Base-by-base conservation (phyloP, 2,113 vertebrate genomes). In the Verasper variegatus region DNA sequence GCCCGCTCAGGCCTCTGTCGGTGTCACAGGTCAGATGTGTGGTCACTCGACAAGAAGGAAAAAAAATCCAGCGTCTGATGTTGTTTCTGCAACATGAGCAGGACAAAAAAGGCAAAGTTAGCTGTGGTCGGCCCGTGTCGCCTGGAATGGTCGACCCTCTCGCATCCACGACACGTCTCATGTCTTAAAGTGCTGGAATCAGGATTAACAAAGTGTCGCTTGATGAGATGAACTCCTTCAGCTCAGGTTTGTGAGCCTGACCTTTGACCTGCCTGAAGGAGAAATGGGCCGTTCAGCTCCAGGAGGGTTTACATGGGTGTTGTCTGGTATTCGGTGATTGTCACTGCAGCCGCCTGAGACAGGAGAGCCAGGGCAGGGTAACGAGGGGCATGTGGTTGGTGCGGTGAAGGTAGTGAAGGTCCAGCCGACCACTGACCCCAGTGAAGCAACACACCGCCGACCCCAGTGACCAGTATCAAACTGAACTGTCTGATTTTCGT, bases 71-170 rank as follows among this genome's bases (percentile, higher is more conserved):
- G 60, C 2, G 20, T 77, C 20, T 45, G 49, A 66, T 74, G 88
- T 86, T 52, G 84, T 74, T 84, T 88, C 81, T 84, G 86, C 86
- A 79, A 4, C 18, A 71, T 59, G 60, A 60, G 63, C 69, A 83
- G 49, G 74, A 74, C 80, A n/a, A 57, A 49, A 42, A 40, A 17
- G 74, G 57, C 76, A 10, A 65, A 83, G 70, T 86, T 92, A 72
- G 84, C 77, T 35, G 74, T 47, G 87, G 86, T 81, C 55, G 76
- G 70, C 26, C 31, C 58, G 42, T 82, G 58, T 72, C 62, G 72
- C 42, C 69, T 77, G 79, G 74, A 82, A 2, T 68, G 76, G 21
- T 18, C 12, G 24, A 4, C 17, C 21, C 9, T 75, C 61, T 52
- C 75, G 56, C 42, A 49, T 51, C 66, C 21, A 76, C 52, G 35